Percentiles rank a stretch among this genome's conserved stretches.
These are phyloP conservation scores for Rhinoderma darwinii DNA, from an alignment of 2,113 vertebrate genomes.

Conservation along the genomic window DNA sequence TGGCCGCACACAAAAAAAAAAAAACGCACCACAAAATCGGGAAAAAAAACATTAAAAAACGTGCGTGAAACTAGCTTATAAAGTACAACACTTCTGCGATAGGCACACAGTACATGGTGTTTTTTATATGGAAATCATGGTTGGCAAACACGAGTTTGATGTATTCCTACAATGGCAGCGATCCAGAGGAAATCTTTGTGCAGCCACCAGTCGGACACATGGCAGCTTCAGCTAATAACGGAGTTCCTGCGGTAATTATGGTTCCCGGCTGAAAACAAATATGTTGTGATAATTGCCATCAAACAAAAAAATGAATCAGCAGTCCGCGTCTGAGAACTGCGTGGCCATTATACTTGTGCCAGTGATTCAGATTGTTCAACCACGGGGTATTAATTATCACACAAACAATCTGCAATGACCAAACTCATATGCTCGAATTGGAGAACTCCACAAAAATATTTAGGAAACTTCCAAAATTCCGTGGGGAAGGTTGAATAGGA, in stretches of 20 bases:
- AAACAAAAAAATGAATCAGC: conserved; percentile 22
- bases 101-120: no score
- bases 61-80: no score
- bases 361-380: conserved; percentile 16
- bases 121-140: neutral
- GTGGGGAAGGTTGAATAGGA: no score
- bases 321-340: neutral
- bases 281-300: conserved; percentile 39
- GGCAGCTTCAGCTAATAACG: neutral
- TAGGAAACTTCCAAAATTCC: neutral
- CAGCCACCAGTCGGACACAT: conserved; percentile 3
- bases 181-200: neutral
- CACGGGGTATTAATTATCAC: neutral
- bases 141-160: no score
- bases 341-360: conserved; percentile 4
- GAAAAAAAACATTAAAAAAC: no score
- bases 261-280: conserved; percentile 17
- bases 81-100: no score
- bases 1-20: no score
- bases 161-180: neutral
- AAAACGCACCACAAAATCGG: no score
- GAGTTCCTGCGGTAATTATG: neutral
- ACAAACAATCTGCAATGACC: conserved; percentile 12
- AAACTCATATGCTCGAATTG: neutral
- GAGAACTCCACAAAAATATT: neutral